Conservation (phyloP, 2,888 invertebrate species). For the Ennomos quercinarius region DNA sequence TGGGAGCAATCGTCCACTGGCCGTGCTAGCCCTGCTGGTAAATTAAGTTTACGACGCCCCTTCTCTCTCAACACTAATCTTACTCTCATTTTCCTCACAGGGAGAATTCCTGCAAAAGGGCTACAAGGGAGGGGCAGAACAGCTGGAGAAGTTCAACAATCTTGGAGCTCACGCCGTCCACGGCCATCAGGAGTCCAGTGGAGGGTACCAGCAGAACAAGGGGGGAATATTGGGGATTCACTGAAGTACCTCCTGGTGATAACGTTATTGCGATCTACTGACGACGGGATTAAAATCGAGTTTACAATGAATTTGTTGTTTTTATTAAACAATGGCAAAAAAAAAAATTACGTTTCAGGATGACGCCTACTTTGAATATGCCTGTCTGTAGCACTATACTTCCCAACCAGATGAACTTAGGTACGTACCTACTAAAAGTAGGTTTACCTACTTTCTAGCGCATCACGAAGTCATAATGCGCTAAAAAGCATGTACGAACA, state of each 20-base stretch:
- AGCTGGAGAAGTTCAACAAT: conserved; percentile 86
- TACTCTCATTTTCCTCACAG: conserved; percentile 46
- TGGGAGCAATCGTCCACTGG: no score
- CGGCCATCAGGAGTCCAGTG: conserved; percentile 86
- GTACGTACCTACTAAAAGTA: no score
- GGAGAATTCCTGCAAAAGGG: conserved; percentile 86
- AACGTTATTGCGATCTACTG: conserved; percentile 3
- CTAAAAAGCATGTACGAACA: no score
- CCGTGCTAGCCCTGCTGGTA: no score
- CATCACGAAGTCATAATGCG: no score
- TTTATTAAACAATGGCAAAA: conserved; percentile 1
- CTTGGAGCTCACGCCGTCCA: conserved; percentile 86
- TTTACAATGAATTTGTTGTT: conserved; percentile 2
- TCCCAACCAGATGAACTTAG: no score
- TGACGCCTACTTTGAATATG: no score
- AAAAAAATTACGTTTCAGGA: no score
- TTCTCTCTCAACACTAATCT: not conserved
- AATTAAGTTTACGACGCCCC: no score
- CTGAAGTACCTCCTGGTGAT: conserved; percentile 16
- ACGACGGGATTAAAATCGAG: conserved; percentile 17
- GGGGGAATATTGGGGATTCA: conserved; percentile 83
- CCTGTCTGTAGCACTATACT: no score
- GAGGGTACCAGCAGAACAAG: conserved; percentile 84
- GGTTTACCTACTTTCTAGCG: no score
- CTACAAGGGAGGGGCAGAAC: conserved; percentile 84